Base-by-base conservation (phyloP, 2,797 vertebrate species). In the Lophius americanus region DNA sequence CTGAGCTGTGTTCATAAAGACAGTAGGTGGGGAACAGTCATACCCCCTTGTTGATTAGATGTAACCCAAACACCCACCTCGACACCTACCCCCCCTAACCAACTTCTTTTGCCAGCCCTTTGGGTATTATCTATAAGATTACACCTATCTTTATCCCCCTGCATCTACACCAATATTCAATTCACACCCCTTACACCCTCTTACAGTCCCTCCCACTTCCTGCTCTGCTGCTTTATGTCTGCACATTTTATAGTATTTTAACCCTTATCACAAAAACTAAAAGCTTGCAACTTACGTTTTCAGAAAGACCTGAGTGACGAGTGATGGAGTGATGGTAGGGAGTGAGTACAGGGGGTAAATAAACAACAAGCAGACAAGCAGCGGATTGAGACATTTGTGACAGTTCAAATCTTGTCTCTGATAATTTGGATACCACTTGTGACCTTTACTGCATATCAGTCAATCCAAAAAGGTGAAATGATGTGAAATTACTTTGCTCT, bases 81-180 rank as follows among this genome's bases (percentile, higher is more conserved):
- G 41, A 51, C 75, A 61, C 65, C 81, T 68, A 64, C 65, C 70
- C 64, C 74, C 82, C 61, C 73, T 76, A 67, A 59, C 76, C 84
- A 86, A 81, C 83, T 85, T 83, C 72, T 88, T 88, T 87, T 61
- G 59, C 68, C 54, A 73, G 78, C 83, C 78, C 85, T 84, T 68
- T 39, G 73, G 82, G 85, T 86, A 90, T 91, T 85, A 88, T 79
- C 77, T 72, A 64, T 82, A 75, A 85, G 67, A 66, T 88, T 84
- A 88, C 88, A 90, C 81, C 85, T 87, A 79, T 73, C 76, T 82
- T 83, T 43, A 64, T 56, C 68, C 75, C 69, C 61, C 37, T 38
- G 37, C 50, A 73, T 66, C 71, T 70, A 44, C 66, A 60, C 76
- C 78, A 78, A 80, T 76, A 83, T 84, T 86, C 82, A 87, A 79